Base-by-base conservation (phyloP, 2,113 vertebrate genomes). In the Shinisaurus crocodilurus region DNA sequence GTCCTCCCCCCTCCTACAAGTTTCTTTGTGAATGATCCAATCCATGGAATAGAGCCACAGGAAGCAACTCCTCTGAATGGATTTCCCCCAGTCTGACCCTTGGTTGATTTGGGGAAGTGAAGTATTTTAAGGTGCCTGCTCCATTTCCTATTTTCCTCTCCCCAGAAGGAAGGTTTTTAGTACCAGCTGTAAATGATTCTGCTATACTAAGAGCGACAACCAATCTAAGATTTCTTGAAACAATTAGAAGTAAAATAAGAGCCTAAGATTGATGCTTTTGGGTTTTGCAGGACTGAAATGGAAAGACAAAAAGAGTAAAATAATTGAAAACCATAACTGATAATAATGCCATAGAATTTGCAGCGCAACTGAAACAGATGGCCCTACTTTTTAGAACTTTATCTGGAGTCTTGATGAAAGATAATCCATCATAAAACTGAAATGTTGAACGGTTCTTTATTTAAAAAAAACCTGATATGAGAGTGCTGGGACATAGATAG, bases 391-490 rank as follows among this genome's bases (percentile, higher is more conserved):
- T 77, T 74, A 37, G 60, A 83, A 67, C 29, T 54, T 72, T 60
- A n/a, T 37, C 75, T 60, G 87, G 81, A 85, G 89, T 80, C 18
- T n/a, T 80, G 79, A 88, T 77, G 91, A 84, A 92, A 94, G 83
- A 86, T 18, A 92, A 91, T 80, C 40, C 34, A 67, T 93, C 48
- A 88, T 86, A 92, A 90, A 93, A 90, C 82, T 45, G 37, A 94
- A 91, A 92, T 84, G 77, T 77, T 82, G 43, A 50, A 79, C 69
- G 85, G 57, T 74, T 91, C 45, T 60, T 90, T 89, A 34, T 77
- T 54, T 9, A 50, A 50, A 77, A 91, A 76, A 90, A n/a, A 29
- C 86, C 20, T 65, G 72, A 92, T 92, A 88, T 37, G 23, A 82
- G n/a, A 74, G 32, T 86, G 63, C 10, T 76, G 25, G n/a, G 50